Conservation (phyloP, 2,888 invertebrate species). For the Ommatoiulus sabulosus region DNA sequence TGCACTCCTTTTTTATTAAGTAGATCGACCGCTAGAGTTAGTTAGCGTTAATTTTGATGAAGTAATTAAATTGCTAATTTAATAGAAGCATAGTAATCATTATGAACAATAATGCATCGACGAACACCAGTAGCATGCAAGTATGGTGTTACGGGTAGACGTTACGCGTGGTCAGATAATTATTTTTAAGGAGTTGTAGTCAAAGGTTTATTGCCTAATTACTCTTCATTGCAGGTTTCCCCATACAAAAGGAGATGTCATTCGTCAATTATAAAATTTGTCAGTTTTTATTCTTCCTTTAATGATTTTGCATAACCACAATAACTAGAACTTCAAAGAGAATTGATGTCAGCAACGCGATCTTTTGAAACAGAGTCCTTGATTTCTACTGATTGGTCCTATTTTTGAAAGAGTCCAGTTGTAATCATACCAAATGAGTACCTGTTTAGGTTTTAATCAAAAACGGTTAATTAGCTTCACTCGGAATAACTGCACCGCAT, state of each 20-base stretch:
- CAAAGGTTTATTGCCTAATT: neutral
- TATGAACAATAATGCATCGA: too few relatives aligned
- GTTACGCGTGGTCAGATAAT: neutral
- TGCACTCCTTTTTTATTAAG: too few relatives aligned
- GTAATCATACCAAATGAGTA: neutral
- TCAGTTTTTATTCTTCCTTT: neutral
- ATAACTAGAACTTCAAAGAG: neutral
- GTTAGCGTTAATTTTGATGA: neutral
- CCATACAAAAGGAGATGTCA: neutral
- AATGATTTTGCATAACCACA: neutral
- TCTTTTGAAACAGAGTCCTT: neutral
- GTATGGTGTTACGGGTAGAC: neutral
- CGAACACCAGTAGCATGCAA: too few relatives aligned
- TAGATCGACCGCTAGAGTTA: neutral
- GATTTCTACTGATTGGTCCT: neutral
- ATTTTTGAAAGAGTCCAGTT: neutral
- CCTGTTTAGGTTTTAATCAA: neutral
- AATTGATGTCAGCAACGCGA: neutral
- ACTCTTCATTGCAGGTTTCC: neutral
- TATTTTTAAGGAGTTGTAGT: neutral
- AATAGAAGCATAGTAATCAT: too few relatives aligned
- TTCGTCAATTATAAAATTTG: neutral
- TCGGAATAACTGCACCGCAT: neutral
- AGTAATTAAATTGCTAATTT: too few relatives aligned
- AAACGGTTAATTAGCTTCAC: neutral